Conservation (phyloP, 2,888 invertebrate genomes). For the Hydraecia micacea region DNA sequence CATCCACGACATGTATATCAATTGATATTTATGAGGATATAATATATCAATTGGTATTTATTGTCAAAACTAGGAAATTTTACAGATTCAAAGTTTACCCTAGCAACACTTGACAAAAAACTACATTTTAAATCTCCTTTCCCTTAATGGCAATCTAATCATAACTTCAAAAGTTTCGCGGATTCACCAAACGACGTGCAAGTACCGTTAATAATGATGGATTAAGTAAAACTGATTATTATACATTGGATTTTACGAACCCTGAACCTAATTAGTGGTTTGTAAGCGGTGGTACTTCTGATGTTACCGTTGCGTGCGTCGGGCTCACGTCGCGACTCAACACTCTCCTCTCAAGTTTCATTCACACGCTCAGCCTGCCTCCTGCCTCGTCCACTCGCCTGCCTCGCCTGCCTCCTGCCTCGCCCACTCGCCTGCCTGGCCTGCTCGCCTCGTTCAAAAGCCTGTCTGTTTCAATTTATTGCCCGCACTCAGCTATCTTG, state of each 20-base stretch:
- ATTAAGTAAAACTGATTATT: no score
- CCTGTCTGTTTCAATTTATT: slow-evolving; percentile 62
- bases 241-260: not conserved
- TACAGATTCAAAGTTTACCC: not conserved
- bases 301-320: not conserved
- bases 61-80: not conserved
- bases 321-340: slow-evolving; percentile 19
- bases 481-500: slow-evolving; percentile 57
- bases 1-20: not conserved
- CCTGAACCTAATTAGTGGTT: not conserved
- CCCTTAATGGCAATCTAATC: not conserved
- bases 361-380: slow-evolving; percentile 8
- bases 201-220: no score
- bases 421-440: slow-evolving; percentile 28
- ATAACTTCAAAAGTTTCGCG: not conserved
- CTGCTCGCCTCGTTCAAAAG: slow-evolving; percentile 36
- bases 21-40: not conserved
- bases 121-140: not conserved
- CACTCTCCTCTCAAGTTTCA: slow-evolving; percentile 46
- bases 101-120: not conserved
- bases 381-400: slow-evolving; percentile 21
- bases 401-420: slow-evolving; percentile 22
- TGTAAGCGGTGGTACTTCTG: slow-evolving; percentile 17
- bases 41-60: not conserved
- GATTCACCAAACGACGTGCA: not conserved